Evolutionary conservation across 2,888 invertebrate species (phyloP).

Genomic region (Heliconius ismenius): DNA sequence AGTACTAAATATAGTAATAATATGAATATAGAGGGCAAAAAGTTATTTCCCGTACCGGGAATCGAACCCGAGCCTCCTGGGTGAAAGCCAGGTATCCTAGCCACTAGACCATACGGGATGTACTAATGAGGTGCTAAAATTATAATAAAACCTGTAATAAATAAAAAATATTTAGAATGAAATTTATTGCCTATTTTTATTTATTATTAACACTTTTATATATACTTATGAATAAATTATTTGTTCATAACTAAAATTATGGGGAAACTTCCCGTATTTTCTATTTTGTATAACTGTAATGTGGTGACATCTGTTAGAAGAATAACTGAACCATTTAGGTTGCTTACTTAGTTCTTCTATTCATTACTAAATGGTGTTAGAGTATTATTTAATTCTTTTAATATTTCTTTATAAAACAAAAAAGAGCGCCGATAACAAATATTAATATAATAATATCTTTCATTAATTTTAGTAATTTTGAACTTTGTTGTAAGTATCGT

Average conservation of each 20-base stretch:
- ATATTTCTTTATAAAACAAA: too few species aligned
- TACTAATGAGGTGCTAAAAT: fast-evolving
- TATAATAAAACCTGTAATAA: neutral
- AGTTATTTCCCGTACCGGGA: slow-evolving; percentile 84
- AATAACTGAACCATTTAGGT: neutral
- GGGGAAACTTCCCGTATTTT: neutral
- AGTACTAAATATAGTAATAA: neutral
- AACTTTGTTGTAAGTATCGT: too few species aligned
- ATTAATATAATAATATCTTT: too few species aligned
- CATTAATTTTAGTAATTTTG: too few species aligned
- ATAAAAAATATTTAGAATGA: neutral
- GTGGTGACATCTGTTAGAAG: slow-evolving; percentile 12
- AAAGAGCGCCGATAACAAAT: too few species aligned
- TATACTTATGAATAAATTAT: neutral
- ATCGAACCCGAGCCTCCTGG: slow-evolving; percentile 89
- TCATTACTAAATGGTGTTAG: slow-evolving; percentile 21
- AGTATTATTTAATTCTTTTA: neutral
- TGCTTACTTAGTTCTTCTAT: slow-evolving; percentile 13
- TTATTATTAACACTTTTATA: neutral
- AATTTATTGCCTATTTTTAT: neutral
- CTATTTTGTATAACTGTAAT: neutral
- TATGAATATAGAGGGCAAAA: neutral
- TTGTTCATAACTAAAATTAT: neutral
- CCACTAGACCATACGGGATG: slow-evolving; percentile 85
- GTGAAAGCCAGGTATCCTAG: slow-evolving; percentile 88